Base-by-base conservation (phyloP, 2,113 vertebrate genomes). In the Speoplatyrhinus poulsoni region DNA sequence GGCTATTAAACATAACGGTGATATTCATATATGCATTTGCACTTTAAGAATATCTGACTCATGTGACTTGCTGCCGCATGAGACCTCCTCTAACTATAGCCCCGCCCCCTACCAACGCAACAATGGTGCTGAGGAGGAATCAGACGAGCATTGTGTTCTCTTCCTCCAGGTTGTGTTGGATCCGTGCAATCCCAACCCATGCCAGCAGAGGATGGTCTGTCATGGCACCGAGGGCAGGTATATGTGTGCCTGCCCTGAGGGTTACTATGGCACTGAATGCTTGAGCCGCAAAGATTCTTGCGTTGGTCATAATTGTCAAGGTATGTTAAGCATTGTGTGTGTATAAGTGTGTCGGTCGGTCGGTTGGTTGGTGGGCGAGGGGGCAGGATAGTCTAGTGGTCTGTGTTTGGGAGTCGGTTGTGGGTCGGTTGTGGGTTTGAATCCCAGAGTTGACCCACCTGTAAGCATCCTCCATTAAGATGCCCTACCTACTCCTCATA, bases 171-270 rank as follows among this genome's bases (percentile, higher is more conserved):
- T 72, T 0, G 33, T 3, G 6, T 46, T 89, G 73, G 90, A 93
- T 83, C 59, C 60, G 3, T 94, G 93, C 73, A 83, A 88, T 78
- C 88, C 92, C 56, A 93, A 90, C 74, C 92, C 91, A 0, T 93
- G 92, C 80, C 90, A 87, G 48, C 85, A 90, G 69, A 91, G 89
- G 54, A 67, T 70, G 12, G 60, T 86, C 12, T 93, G 93, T 61
- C 87, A 72, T 49, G 87, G 67, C 74, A 66, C 62, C 4, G 90
- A 91, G 41, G 89, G 86, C 57, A 85, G 77, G 41, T 90, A 90
- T 70, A 50, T 72, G 53, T 94, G 93, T 67, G 72, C 65, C 48
- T 93, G 93, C 73, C 91, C 92, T 0, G 88, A 92, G 0, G 92
- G 91, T 72, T 90, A 85, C 70, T 84, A 88, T 75, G 87, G 87